These are phyloP conservation scores for Pachycephala philippinensis DNA, from an alignment of 2,113 vertebrate genomes.

Conservation along the genomic window DNA sequence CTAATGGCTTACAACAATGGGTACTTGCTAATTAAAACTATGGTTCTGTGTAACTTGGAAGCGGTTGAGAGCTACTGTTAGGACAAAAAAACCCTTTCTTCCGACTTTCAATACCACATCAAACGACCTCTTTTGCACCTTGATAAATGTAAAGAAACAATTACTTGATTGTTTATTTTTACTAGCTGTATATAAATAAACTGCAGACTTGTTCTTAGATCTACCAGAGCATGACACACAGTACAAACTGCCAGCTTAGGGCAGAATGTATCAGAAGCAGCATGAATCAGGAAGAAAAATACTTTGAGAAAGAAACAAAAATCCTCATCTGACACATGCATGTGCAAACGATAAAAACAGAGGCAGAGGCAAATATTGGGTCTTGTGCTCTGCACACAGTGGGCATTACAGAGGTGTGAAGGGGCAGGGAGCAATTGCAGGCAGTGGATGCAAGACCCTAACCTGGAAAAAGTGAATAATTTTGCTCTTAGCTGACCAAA, in stretches of 20 bases:
- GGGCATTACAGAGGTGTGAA: neutral
- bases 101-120: neutral
- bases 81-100: neutral
- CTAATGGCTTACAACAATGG: neutral
- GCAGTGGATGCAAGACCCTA: neutral
- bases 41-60: neutral
- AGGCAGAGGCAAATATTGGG: neutral
- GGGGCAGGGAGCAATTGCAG: neutral
- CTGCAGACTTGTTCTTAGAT: neutral
- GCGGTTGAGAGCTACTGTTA: fast-evolving
- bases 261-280: neutral
- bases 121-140: neutral
- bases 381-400: neutral
- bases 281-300: neutral
- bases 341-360: fast-evolving
- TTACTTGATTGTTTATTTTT: neutral
- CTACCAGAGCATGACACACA: neutral
- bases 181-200: neutral
- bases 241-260: neutral
- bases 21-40: neutral
- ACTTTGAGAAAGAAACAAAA: neutral
- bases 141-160: neutral
- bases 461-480: neutral
- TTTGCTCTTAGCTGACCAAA: neutral
- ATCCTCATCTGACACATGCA: neutral